Conservation (phyloP, 2,888 invertebrate species). For the Adineta ricciae region DNA sequence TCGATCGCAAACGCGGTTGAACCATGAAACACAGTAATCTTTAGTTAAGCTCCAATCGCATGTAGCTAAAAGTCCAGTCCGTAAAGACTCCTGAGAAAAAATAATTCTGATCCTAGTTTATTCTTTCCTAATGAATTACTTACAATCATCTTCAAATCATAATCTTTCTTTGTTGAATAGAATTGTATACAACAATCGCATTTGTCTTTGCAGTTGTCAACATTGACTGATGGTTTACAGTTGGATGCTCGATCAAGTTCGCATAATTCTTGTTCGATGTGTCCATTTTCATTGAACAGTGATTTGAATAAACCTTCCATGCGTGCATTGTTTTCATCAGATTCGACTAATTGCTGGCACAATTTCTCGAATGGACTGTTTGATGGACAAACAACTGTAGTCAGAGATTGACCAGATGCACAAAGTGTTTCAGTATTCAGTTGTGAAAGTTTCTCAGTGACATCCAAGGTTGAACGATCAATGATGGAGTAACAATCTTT, state of each 20-base stretch:
- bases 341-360: background rate
- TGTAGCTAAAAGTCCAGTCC: background rate
- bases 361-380: background rate
- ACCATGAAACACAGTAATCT: background rate
- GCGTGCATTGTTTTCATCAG: background rate
- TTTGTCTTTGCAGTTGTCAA: background rate
- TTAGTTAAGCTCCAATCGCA: constrained; percentile 16
- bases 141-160: background rate
- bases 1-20: background rate
- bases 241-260: background rate
- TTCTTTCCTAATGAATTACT: background rate
- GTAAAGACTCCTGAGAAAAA: background rate
- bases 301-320: constrained; percentile 19
- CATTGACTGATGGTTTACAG: background rate
- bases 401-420: background rate
- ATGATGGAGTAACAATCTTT: background rate
- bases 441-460: background rate
- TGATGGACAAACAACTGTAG: background rate
- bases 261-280: background rate
- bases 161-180: background rate
- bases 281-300: constrained; percentile 8
- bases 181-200: constrained; percentile 17
- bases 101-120: background rate
- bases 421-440: background rate
- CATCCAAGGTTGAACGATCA: background rate